Percentiles rank a stretch among this genome's conserved stretches.
phyloP scores from a whole-genome alignment of 2,797 vertebrate species.

The Megaceryle alcyon region DNA sequence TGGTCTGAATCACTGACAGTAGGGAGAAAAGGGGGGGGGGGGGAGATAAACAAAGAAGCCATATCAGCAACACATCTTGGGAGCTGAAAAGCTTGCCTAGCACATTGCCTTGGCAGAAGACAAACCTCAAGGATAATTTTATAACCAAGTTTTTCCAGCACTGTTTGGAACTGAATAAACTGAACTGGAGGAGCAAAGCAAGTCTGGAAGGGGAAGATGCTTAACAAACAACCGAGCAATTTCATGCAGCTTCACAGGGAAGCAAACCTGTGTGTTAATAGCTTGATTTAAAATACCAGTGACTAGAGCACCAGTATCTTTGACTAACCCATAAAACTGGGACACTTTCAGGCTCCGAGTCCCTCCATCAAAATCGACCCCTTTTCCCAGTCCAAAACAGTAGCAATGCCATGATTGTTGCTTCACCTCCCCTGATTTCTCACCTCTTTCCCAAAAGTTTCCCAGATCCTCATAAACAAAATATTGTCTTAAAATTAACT shows the following conservation, averaged over 20 bases:
- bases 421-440: background rate
- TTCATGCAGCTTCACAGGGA: background rate
- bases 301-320: background rate
- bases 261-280: background rate
- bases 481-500: background rate
- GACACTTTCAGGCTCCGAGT: background rate
- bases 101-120: slow-evolving; percentile 23
- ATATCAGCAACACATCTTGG: background rate
- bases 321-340: background rate
- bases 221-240: background rate
- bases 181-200: background rate
- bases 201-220: background rate
- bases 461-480: background rate
- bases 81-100: slow-evolving; percentile 38
- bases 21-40: background rate
- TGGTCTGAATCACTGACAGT: background rate
- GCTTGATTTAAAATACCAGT: background rate
- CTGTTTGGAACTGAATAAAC: background rate
- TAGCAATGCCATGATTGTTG: background rate
- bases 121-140: background rate
- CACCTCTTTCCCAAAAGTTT: background rate
- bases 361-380: background rate
- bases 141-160: background rate
- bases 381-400: background rate
- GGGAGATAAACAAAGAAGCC: background rate